Base-by-base conservation (phyloP, 2,888 invertebrate species). In the Prosopocoilus inquinatus region DNA sequence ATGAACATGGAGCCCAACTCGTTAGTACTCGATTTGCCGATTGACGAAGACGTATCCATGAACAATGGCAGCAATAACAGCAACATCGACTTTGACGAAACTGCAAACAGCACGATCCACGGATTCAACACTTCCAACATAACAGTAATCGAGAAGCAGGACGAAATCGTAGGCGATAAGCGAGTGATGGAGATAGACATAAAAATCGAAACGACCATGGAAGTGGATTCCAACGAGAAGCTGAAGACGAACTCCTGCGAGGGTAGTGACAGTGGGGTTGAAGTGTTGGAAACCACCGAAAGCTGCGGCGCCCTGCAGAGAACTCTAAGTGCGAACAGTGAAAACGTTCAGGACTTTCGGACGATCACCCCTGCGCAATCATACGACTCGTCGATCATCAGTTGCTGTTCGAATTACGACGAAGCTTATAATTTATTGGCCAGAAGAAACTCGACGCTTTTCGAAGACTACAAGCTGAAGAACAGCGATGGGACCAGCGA, bases 201-300 rank as follows among this genome's bases (percentile, higher is more conserved):
- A 9, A 67, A 69, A 50, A 63, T 62, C 32, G 56, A 49, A 28
- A 51, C 54, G 15, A 57, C 50, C 36, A 35, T 35, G 12, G 53
- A 53, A 15, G 50, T 56, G 8, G 57, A 52, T 32, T 36, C 53
- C 12, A 50, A 43, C 7, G 55, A 61, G 20, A 52, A 55, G 47
- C 44, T 53, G 33, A 62, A 67, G 49, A 59, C 53, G 11, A 60
- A 61, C 32, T 71, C 71, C 9, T 75, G 82, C 58, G 88, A 89
- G 58, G 90, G 91, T 55, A 90, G 89, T 72, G 91, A 91, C 70
- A 91, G 91, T 68, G 91, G 91, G 3, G 88, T 91, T 11, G 91
- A 91, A 69, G 87, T 89, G 2, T 73, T 79, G 54, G 79, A 79
- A 46, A 81, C 81, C 47, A 78, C 79, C 52, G 68, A 79, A 60